Conservation (phyloP, 2,113 vertebrate genomes). For the Planiliza haematocheilus region DNA sequence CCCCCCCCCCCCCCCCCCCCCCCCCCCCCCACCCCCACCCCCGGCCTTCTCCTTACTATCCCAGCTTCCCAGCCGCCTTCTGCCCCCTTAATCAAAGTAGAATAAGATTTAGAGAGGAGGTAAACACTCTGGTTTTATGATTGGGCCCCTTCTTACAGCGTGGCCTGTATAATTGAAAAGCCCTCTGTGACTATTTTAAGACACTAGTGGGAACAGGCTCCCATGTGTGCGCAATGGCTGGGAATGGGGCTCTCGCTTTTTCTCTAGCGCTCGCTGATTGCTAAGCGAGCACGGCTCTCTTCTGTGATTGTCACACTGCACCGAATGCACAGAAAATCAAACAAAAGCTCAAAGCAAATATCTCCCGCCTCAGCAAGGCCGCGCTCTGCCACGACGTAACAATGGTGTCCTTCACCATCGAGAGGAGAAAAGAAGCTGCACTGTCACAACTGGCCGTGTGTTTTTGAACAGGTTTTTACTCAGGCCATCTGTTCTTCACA, state of each 20-base stretch:
- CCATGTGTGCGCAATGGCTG: conserved; percentile 69
- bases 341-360: conserved; percentile 42
- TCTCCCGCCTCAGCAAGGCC: conserved; percentile 16
- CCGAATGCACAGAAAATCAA: conserved; percentile 31
- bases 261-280: conserved; percentile 51
- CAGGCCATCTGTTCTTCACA: conserved; percentile 74
- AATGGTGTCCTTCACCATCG: conserved; percentile 24
- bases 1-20: too few relatives aligned
- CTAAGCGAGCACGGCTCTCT: conserved; percentile 36
- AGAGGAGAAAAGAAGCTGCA: conserved; percentile 20
- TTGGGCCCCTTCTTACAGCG: conserved; percentile 79
- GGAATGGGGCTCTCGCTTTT: conserved; percentile 65
- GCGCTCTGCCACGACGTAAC: conserved; percentile 16
- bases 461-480: conserved; percentile 72
- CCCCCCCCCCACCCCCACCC: too few relatives aligned
- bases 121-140: conserved; percentile 83
- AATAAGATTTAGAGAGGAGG: conserved; percentile 79
- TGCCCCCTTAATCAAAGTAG: conserved; percentile 75
- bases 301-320: conserved; percentile 33
- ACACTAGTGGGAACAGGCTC: conserved; percentile 79
- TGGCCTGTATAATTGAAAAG: conserved; percentile 83
- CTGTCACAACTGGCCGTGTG: conserved; percentile 43
- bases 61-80: conserved; percentile 52
- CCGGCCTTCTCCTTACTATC: conserved; percentile 34
- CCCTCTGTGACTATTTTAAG: conserved; percentile 81